Percentiles rank a stretch among this genome's conserved stretches.
These are phyloP conservation scores for Papilio demoleus DNA, from an alignment of 2,888 invertebrate species.

Conservation along the genomic window DNA sequence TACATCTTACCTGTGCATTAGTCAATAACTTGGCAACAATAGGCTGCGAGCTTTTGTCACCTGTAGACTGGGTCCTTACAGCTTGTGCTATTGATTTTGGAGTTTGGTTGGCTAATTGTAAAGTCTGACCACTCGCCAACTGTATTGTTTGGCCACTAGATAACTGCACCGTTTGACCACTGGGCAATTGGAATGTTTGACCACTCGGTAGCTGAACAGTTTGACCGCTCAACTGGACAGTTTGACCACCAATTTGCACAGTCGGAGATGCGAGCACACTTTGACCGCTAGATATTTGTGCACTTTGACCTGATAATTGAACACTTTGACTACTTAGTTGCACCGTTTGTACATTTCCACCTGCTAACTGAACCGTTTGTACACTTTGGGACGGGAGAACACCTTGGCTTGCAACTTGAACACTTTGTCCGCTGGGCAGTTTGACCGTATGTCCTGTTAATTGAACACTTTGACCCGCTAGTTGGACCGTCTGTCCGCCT, in stretches of 20 bases:
- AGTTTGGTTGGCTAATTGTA: slow-evolving; percentile 69
- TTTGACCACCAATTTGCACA: slow-evolving; percentile 57
- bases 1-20: slow-evolving; percentile 83
- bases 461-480: slow-evolving; percentile 72
- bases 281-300: slow-evolving; percentile 45
- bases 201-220: slow-evolving; percentile 80
- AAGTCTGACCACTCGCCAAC: slow-evolving; percentile 66
- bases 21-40: slow-evolving; percentile 89
- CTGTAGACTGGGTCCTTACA: slow-evolving; percentile 64
- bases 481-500: slow-evolving; percentile 69
- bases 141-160: slow-evolving; percentile 70
- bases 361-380: slow-evolving; percentile 67
- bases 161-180: slow-evolving; percentile 68
- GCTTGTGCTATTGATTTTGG: slow-evolving; percentile 67
- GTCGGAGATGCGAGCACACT: slow-evolving; percentile 47
- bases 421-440: slow-evolving; percentile 72
- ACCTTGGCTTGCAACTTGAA: slow-evolving; percentile 59
- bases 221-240: slow-evolving; percentile 59
- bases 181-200: slow-evolving; percentile 72
- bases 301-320: slow-evolving; percentile 62
- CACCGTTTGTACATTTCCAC: slow-evolving; percentile 61
- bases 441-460: slow-evolving; percentile 78
- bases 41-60: slow-evolving; percentile 77
- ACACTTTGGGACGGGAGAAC: slow-evolving; percentile 66
- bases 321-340: slow-evolving; percentile 57